Percentiles rank a stretch among this genome's conserved stretches.
phyloP scores from a whole-genome alignment of 1,140 invertebrate genomes.

The Latrodectus geometricus region DNA sequence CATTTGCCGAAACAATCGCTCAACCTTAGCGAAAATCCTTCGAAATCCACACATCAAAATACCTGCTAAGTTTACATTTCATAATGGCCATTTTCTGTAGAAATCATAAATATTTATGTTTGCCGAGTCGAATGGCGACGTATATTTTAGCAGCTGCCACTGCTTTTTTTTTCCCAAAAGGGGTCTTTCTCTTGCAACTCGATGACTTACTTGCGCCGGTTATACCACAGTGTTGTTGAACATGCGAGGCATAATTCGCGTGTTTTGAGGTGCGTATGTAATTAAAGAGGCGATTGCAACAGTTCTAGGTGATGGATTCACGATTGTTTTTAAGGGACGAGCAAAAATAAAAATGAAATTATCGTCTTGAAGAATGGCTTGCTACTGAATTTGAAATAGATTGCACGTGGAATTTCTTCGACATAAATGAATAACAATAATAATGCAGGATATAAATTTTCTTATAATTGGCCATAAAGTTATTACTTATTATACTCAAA shows the following conservation, averaged over 20 bases:
- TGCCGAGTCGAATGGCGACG: background rate
- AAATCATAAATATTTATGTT: background rate
- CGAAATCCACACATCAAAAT: background rate
- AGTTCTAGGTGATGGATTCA: background rate
- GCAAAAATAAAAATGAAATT: too few relatives aligned
- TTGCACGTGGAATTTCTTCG: too few relatives aligned
- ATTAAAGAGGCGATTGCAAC: background rate
- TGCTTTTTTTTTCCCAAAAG: background rate
- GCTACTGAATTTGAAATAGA: too few relatives aligned
- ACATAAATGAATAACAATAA: too few relatives aligned
- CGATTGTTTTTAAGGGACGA: background rate
- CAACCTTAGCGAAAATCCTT: background rate
- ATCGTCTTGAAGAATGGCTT: too few relatives aligned
- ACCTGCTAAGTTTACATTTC: background rate
- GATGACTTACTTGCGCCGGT: background rate
- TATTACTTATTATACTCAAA: too few relatives aligned
- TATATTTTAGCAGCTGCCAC: background rate
- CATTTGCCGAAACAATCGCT: background rate
- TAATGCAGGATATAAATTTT: too few relatives aligned
- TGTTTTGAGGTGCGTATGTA: too few relatives aligned
- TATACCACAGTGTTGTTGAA: background rate
- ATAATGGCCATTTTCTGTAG: background rate
- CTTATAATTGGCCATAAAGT: too few relatives aligned
- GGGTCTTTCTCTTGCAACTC: background rate
- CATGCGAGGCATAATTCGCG: too few relatives aligned